Percentiles rank a stretch among this genome's conserved stretches.
phyloP scores from a whole-genome alignment of 1,140 invertebrate genomes.

The Potamilus streckersoni region DNA sequence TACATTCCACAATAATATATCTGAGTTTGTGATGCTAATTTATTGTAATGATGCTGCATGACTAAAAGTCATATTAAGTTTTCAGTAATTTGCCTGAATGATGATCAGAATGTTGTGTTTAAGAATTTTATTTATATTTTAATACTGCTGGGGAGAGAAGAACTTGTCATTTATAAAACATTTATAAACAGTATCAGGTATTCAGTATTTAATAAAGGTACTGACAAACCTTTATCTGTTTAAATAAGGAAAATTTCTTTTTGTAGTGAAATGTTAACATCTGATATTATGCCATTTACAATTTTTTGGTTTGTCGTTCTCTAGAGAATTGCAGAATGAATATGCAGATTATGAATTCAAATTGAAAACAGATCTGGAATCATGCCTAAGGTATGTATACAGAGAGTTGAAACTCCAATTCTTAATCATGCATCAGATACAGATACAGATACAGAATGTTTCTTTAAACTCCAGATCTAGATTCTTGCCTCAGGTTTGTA shows the following conservation, averaged over 20 bases:
- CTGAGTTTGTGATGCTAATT: no score
- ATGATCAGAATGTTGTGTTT: no score
- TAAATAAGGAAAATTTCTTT: neutral
- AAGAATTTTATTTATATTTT: neutral
- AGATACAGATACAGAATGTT: no score
- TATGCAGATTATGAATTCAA: conserved; percentile 54
- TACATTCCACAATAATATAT: no score
- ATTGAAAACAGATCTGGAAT: conserved; percentile 53
- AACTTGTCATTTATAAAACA: neutral
- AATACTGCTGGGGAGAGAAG: neutral
- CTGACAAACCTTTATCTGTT: neutral
- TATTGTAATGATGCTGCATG: no score
- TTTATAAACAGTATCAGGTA: neutral
- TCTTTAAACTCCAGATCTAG: no score
- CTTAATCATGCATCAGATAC: no score
- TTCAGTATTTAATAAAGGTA: neutral
- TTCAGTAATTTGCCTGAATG: no score
- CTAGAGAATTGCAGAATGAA: conserved; percentile 54
- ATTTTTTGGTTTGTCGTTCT: conserved; percentile 6
- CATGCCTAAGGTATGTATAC: conserved; percentile 49
- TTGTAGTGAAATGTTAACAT: neutral
- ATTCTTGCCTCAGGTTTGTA: no score
- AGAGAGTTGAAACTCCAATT: no score
- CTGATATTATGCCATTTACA: neutral
- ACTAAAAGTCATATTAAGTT: no score